Conservation (phyloP, 2,888 invertebrate genomes). For the Oligia strigilis region DNA sequence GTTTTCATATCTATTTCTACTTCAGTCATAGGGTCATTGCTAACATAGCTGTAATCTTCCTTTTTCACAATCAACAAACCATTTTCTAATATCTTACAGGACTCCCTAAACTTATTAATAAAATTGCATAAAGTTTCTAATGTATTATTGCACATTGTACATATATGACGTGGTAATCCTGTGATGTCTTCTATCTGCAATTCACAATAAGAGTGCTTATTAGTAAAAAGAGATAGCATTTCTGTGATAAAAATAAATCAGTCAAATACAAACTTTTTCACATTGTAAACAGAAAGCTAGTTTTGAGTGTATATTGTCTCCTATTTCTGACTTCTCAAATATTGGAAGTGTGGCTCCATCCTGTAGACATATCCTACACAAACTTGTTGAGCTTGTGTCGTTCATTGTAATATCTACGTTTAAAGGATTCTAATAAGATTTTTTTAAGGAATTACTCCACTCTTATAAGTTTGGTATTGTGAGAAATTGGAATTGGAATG, state of each 20-base stretch:
- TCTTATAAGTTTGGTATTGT: neutral
- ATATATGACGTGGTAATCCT: slow-evolving; percentile 83
- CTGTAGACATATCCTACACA: slow-evolving; percentile 84
- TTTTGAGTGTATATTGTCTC: slow-evolving; percentile 72
- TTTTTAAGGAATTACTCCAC: neutral
- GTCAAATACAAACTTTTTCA: slow-evolving; percentile 75
- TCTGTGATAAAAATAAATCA: neutral
- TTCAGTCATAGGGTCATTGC: slow-evolving; percentile 59
- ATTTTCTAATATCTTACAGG: slow-evolving; percentile 76
- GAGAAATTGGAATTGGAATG: slow-evolving; percentile 10
- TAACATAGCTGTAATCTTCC: slow-evolving; percentile 65
- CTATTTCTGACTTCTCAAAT: slow-evolving; percentile 75
- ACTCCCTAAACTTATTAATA: slow-evolving; percentile 79
- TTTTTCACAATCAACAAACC: slow-evolving; percentile 75
- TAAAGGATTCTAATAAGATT: slow-evolving; percentile 43
- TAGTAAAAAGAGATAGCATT: neutral
- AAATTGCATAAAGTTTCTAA: slow-evolving; percentile 78
- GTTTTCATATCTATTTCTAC: slow-evolving; percentile 68
- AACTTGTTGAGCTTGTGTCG: slow-evolving; percentile 55
- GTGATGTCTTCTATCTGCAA: slow-evolving; percentile 83
- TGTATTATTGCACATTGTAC: slow-evolving; percentile 77
- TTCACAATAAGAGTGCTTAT: slow-evolving; percentile 27
- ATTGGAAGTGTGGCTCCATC: slow-evolving; percentile 79
- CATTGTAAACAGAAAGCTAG: slow-evolving; percentile 77
- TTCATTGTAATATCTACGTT: slow-evolving; percentile 41